A percentile compares a stretch with the other conserved stretches of the same genome.
Evolutionary conservation across 2,113 vertebrate species (phyloP).

Genomic region (Pseudonaja textilis): DNA sequence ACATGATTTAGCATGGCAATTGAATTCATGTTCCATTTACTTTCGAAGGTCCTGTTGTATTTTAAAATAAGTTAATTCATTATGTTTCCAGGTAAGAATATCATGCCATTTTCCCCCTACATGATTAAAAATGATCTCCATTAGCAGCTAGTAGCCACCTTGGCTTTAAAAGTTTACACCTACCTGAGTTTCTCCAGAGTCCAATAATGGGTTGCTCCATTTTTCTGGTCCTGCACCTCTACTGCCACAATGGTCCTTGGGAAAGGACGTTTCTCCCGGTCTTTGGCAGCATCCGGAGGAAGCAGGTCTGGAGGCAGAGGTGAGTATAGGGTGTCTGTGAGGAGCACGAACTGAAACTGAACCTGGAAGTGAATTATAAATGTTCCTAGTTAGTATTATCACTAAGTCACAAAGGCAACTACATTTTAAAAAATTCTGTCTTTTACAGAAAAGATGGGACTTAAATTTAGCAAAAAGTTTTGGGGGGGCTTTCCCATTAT

Average conservation of each 20-base stretch:
- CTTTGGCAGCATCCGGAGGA: constrained; percentile 82
- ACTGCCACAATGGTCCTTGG: constrained; percentile 94
- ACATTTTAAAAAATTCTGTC: not conserved
- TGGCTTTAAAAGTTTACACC: not conserved
- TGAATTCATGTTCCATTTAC: not conserved
- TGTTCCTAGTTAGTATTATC: not conserved
- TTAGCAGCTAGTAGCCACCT: not conserved
- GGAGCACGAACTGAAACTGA: constrained; percentile 97
- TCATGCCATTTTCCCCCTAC: not conserved
- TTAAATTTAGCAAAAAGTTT: not conserved
- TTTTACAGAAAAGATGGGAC: not conserved
- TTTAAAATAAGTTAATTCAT: not conserved
- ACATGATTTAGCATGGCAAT: not conserved
- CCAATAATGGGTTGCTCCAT: constrained; percentile 96
- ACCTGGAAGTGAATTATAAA: constrained; percentile 71
- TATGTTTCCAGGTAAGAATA: not conserved
- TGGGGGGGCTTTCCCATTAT: not conserved
- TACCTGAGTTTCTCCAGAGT: constrained; percentile 96
- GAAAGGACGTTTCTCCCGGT: constrained; percentile 85
- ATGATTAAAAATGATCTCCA: not conserved
- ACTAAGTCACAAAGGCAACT: not conserved
- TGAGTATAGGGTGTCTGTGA: constrained; percentile 95
- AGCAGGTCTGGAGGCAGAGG: constrained; percentile 90
- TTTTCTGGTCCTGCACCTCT: constrained; percentile 97
- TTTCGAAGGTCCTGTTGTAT: not conserved